Percentiles rank a stretch among this genome's conserved stretches.
Evolutionary conservation across 2,888 invertebrate genomes (phyloP).

Genomic region (Lapara coniferarum): DNA sequence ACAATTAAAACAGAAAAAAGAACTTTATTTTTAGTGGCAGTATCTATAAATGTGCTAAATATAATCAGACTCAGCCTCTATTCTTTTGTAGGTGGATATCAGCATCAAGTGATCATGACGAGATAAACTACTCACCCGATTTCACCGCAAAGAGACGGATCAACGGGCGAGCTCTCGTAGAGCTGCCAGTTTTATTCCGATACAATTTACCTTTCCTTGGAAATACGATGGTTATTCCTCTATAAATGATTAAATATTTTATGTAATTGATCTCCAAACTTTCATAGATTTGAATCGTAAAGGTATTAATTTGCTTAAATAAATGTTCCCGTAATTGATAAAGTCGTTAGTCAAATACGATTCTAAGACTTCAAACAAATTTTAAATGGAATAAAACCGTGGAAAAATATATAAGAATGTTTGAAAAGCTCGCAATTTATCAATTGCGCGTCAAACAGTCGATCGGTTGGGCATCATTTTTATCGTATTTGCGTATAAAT

Average conservation of each 20-base stretch:
- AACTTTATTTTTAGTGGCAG: constrained; percentile 26
- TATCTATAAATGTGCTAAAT: constrained; percentile 60
- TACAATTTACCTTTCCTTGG: constrained; percentile 71
- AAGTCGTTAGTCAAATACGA: constrained; percentile 42
- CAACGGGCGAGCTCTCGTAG: constrained; percentile 60
- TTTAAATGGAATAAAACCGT: constrained; percentile 45
- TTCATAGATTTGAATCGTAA: background rate
- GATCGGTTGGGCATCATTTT: constrained; percentile 81
- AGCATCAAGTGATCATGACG: constrained; percentile 54
- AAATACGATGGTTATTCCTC: constrained; percentile 10
- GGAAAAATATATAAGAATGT: constrained; percentile 61
- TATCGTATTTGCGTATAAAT: constrained; percentile 84
- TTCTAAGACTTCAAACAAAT: constrained; percentile 37
- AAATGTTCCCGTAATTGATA: constrained; percentile 33
- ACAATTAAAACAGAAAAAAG: background rate
- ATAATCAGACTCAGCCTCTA: constrained; percentile 60
- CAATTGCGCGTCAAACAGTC: constrained; percentile 81
- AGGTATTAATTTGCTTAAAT: background rate
- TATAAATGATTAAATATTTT: background rate
- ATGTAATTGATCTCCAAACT: background rate
- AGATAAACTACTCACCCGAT: constrained; percentile 79
- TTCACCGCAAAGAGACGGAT: constrained; percentile 80
- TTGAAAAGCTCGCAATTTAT: constrained; percentile 80
- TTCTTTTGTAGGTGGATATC: constrained; percentile 66
- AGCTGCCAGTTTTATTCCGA: constrained; percentile 73